These are phyloP conservation scores for Myotis findleyi DNA, from an alignment of 2,797 vertebrate genomes.

Conservation along the genomic window DNA sequence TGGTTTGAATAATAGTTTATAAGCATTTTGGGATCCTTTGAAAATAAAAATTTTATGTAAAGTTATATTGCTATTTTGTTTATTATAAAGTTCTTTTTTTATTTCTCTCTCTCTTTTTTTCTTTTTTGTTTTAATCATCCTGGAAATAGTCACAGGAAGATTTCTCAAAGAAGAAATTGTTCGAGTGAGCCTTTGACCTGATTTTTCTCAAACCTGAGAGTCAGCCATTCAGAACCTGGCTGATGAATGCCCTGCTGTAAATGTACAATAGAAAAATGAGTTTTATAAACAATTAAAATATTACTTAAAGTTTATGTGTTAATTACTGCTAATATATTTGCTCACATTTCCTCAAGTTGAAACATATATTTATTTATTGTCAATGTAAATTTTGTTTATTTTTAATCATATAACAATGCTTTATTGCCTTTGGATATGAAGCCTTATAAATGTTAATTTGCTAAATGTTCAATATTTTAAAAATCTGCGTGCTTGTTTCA, in stretches of 20 bases:
- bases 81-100: conserved; percentile 49
- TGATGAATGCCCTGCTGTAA: conserved; percentile 15
- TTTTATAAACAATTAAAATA: conserved; percentile 47
- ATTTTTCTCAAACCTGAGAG: conserved; percentile 56
- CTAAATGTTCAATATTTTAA: conserved; percentile 81
- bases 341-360: conserved; percentile 67
- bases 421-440: conserved; percentile 82
- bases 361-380: conserved; percentile 46
- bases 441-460: conserved; percentile 77
- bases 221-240: background rate
- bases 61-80: conserved; percentile 72
- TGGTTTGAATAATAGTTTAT: conserved; percentile 73
- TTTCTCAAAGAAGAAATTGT: conserved; percentile 54
- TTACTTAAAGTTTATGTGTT: conserved; percentile 46
- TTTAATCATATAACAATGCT: conserved; percentile 73
- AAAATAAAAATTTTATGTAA: conserved; percentile 69
- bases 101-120: background rate
- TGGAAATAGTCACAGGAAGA: conserved; percentile 23
- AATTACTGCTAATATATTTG: conserved; percentile 77
- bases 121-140: conserved; percentile 34
- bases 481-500: conserved; percentile 69
- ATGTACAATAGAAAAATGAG: background rate
- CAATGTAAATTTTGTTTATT: conserved; percentile 78
- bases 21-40: conserved; percentile 67
- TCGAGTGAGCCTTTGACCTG: background rate